Evolutionary conservation across 2,797 vertebrate species (phyloP).

Genomic region (Anas capensis): DNA sequence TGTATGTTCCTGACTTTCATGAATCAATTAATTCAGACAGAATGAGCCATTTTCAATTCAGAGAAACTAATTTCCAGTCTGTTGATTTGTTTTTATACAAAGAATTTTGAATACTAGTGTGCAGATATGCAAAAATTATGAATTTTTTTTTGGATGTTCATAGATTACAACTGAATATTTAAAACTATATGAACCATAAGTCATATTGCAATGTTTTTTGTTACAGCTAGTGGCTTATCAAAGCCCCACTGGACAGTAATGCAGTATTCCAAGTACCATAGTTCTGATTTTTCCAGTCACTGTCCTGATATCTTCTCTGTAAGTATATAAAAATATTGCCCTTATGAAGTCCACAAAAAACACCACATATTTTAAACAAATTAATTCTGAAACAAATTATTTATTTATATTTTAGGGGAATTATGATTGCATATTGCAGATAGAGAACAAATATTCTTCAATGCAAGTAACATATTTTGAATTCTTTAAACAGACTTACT

Average conservation of each 20-base stretch:
- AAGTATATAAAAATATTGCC: slow-evolving; percentile 38
- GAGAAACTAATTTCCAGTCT: not conserved
- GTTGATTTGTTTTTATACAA: not conserved
- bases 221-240: slow-evolving; percentile 36
- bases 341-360: slow-evolving; percentile 17
- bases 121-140: not conserved
- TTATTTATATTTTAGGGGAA: not conserved
- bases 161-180: not conserved
- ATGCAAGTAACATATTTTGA: not conserved
- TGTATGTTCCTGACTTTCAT: not conserved
- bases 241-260: slow-evolving; percentile 24
- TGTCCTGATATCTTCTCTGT: slow-evolving; percentile 39
- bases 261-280: slow-evolving; percentile 32
- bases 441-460: not conserved
- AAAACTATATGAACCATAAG: not conserved
- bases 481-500: not conserved
- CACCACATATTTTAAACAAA: slow-evolving; percentile 30
- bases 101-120: not conserved
- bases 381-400: slow-evolving; percentile 25
- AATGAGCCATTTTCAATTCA: slow-evolving; percentile 16
- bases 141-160: not conserved
- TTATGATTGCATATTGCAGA: slow-evolving; percentile 16
- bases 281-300: slow-evolving; percentile 73
- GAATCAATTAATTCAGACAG: not conserved
- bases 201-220: not conserved